These are phyloP conservation scores for Antennarius striatus DNA, from an alignment of 2,113 vertebrate genomes.

Conservation along the genomic window DNA sequence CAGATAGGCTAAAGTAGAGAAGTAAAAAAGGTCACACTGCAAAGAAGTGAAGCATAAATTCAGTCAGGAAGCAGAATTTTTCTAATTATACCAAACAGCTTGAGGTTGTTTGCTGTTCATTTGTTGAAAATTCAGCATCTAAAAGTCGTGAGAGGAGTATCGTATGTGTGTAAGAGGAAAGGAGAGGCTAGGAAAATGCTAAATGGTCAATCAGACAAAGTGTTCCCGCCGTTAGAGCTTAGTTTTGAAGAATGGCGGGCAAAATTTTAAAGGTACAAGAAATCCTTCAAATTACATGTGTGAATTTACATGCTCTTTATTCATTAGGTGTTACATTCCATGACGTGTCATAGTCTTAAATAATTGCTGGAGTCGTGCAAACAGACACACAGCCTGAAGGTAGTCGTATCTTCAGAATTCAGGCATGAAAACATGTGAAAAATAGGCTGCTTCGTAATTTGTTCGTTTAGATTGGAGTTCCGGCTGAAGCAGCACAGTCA, in stretches of 20 bases:
- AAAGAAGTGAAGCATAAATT: neutral
- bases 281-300: neutral
- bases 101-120: neutral
- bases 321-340: neutral
- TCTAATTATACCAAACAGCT: neutral
- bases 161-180: neutral
- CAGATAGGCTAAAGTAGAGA: neutral
- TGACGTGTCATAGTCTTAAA: neutral
- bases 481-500: constrained; percentile 43
- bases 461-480: constrained; percentile 28
- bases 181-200: constrained; percentile 1
- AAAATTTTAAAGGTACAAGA: neutral
- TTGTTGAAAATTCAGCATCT: neutral
- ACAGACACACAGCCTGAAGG: neutral
- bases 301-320: neutral
- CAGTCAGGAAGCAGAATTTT: neutral
- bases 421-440: neutral
- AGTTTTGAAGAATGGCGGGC: no score
- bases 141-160: neutral
- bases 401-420: no score
- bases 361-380: neutral
- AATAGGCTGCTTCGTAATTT: constrained; percentile 12
- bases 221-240: no score
- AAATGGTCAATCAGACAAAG: constrained; percentile 29
- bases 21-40: constrained; percentile 5